These are phyloP conservation scores for Meloidogyne chitwoodi DNA, from an alignment of 1,140 invertebrate species.

Conservation along the genomic window DNA sequence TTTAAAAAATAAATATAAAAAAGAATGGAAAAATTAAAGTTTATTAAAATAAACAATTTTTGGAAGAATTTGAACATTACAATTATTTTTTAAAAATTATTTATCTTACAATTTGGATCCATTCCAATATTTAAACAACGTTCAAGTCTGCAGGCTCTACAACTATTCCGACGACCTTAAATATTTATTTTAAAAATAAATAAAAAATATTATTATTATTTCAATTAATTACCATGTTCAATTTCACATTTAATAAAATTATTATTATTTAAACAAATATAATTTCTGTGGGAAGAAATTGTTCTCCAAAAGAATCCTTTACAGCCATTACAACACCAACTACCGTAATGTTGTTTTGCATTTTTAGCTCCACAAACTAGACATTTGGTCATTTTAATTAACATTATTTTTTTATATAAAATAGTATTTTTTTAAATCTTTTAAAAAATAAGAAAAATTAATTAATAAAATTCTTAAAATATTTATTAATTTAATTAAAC, in stretches of 20 bases:
- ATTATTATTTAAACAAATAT: constrained; percentile 1
- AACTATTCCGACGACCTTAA: constrained; percentile 57
- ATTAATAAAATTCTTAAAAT: too few relatives aligned
- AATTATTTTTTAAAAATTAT: background rate
- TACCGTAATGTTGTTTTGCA: constrained; percentile 15
- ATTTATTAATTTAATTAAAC: too few relatives aligned
- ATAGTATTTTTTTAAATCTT: background rate
- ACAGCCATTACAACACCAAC: constrained; percentile 14
- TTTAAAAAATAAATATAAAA: background rate
- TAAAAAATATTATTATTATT: background rate
- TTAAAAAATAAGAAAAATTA: background rate
- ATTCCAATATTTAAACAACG: constrained; percentile 57
- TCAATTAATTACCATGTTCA: background rate
- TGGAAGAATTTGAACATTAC: too few relatives aligned
- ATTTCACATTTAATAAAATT: background rate
- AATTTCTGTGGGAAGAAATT: background rate
- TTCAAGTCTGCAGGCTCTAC: constrained; percentile 57
- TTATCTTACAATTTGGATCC: constrained; percentile 45
- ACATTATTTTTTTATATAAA: too few relatives aligned
- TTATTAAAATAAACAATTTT: too few relatives aligned
- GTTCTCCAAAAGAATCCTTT: constrained; percentile 17
- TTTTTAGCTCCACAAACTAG: constrained; percentile 10
- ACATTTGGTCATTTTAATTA: constrained; percentile 7
- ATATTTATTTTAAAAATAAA: background rate
- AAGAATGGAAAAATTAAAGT: too few relatives aligned